Evolutionary conservation across 2,888 invertebrate species (phyloP).

Genomic region (Carcina quercana): DNA sequence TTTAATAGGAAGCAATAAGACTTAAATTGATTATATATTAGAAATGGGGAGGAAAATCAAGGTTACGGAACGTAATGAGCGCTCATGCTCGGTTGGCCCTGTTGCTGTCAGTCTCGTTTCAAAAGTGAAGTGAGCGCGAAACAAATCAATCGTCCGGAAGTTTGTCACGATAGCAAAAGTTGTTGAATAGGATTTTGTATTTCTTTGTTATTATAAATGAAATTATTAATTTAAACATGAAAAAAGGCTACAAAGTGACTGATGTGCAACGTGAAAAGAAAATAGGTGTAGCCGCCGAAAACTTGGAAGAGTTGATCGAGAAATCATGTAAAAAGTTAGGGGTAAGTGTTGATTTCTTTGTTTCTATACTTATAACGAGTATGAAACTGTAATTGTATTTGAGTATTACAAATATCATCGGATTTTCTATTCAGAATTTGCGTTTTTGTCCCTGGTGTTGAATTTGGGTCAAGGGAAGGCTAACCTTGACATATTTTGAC

Average conservation of each 20-base stretch:
- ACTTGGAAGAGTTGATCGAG: slow-evolving; percentile 76
- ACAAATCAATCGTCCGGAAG: background rate
- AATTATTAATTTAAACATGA: slow-evolving; percentile 33
- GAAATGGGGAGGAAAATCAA: too few relatives aligned
- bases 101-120: background rate
- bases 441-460: slow-evolving; percentile 28
- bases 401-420: background rate
- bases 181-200: slow-evolving; percentile 2
- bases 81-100: background rate
- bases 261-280: slow-evolving; percentile 79
- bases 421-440: slow-evolving; percentile 26
- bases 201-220: slow-evolving; percentile 9
- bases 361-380: background rate
- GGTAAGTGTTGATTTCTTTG: slow-evolving; percentile 46
- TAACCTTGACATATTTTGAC: slow-evolving; percentile 25
- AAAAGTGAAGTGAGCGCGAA: slow-evolving; percentile 6
- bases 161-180: background rate
- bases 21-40: too few relatives aligned
- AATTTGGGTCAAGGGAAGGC: slow-evolving; percentile 39
- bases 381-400: background rate
- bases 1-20: too few relatives aligned
- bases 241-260: slow-evolving; percentile 83
- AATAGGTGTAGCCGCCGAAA: slow-evolving; percentile 81
- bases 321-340: slow-evolving; percentile 80
- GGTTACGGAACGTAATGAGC: too few relatives aligned